Conservation (phyloP, 2,888 invertebrate species). For the Clusia tigrina region DNA sequence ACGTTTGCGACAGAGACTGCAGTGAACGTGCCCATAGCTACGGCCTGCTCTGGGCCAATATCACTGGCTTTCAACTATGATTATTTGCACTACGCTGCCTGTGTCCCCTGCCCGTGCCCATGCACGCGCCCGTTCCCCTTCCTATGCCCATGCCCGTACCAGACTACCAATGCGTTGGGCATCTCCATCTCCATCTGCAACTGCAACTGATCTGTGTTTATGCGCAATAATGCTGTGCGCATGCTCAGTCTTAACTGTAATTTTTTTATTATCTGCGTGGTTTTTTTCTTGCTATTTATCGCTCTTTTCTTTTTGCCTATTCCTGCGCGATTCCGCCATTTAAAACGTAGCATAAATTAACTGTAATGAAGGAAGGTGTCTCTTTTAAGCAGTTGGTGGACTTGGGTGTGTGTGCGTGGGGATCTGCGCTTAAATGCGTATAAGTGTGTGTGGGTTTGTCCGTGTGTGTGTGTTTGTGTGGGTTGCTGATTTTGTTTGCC, state of each 20-base stretch:
- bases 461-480: no score
- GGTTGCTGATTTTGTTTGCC: no score
- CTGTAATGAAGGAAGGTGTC: constrained; percentile 23
- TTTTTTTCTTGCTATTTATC: neutral
- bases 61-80: neutral
- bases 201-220: neutral
- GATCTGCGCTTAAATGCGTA: no score
- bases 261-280: neutral
- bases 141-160: no score
- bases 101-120: no score
- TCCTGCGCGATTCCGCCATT: neutral
- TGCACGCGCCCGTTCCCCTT: no score
- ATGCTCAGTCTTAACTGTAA: neutral
- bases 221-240: no score
- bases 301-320: neutral
- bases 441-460: no score
- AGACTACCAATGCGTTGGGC: neutral
- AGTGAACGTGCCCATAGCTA: no score
- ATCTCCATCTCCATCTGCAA: neutral
- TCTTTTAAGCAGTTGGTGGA: no score
- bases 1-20: neutral
- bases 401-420: no score
- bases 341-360: constrained; percentile 15
- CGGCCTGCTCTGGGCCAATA: neutral
- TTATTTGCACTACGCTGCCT: neutral